Evolutionary conservation across 2,888 invertebrate genomes (phyloP), one percentile per base, ranked within the genome.

Genomic region (Enchytraeus crypticus): DNA sequence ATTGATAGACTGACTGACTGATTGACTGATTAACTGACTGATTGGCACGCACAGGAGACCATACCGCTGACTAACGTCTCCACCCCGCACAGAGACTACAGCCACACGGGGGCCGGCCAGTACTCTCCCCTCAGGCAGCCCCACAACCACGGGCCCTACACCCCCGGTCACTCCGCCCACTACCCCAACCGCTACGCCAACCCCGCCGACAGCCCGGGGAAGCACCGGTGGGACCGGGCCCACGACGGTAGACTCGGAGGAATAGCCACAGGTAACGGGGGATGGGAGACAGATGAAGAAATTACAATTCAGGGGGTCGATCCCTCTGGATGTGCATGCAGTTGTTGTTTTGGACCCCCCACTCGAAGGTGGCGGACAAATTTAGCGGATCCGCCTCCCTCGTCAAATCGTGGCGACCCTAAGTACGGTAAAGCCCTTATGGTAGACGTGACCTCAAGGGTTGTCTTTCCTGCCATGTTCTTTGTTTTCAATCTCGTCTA

Each of bases 401-500:
- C 38, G 18, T n/a, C n/a, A n/a, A n/a, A n/a, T n/a, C 11, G 38
- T 8, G 38, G 38, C 38, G 38, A 18, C 11, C 11, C 38, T 8
- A 38, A 18, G 18, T 38, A 38, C 38, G 18, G 38, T 18, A 8
- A 18, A 38, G 55, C 43, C 38, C 33, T 2, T 5, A 21, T 11
- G 34, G 38, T 55, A 21, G 58, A 58, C 51, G 45, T 2, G 5
- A 18, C 45, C 18, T 58, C 58, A 14, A 29, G 58, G 33, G 34
- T 49, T 21, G 14, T 51, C 11, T 58, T 58, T 23, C 58, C 58
- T 8, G 23, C 33, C n/a, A 32, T 51, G 1, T 58, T 58, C 38
- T 2, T 58, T n/a, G 18, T 58, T n/a, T 58, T 58, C 51, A 58
- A 58, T 34, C 21, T 58, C 11, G 34, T 51, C 21, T 58, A 51